Percentiles rank a stretch among this genome's conserved stretches.
These are phyloP conservation scores for Linyphia triangularis DNA, from an alignment of 2,888 invertebrate genomes.

Conservation along the genomic window DNA sequence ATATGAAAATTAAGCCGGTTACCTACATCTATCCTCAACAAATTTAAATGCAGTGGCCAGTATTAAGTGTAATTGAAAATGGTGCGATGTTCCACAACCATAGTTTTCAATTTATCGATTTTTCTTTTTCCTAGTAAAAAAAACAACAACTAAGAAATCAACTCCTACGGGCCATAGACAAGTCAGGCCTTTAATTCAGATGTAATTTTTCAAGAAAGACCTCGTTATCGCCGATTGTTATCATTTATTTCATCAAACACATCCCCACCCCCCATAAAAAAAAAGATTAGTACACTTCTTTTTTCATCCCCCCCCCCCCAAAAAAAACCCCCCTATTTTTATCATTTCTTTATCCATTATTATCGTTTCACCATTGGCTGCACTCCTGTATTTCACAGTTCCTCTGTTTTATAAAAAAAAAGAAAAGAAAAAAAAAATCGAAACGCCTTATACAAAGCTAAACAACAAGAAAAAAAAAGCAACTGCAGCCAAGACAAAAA, in stretches of 20 bases:
- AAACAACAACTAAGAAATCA: too few relatives aligned
- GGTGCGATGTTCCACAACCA: too few relatives aligned
- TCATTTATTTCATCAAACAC: conserved; percentile 43
- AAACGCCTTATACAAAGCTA: not conserved
- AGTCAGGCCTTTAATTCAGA: conserved; percentile 21
- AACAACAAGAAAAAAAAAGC: not conserved
- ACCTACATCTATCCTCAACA: too few relatives aligned
- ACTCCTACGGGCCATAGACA: too few relatives aligned
- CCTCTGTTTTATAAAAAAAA: not conserved
- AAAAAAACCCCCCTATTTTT: not conserved
- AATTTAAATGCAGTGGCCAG: too few relatives aligned
- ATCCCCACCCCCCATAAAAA: not conserved
- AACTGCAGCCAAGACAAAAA: conserved; percentile 33
- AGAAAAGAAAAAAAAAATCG: conserved; percentile 5
- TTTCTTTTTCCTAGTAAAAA: too few relatives aligned
- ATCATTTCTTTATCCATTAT: not conserved
- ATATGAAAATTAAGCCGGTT: too few relatives aligned
- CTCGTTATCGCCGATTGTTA: conserved; percentile 46
- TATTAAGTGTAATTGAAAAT: too few relatives aligned
- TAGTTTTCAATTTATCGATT: too few relatives aligned
- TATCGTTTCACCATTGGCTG: conserved; percentile 1
- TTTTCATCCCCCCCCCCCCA: too few relatives aligned
- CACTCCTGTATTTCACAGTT: not conserved
- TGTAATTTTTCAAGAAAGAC: conserved; percentile 22
- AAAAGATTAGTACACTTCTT: too few relatives aligned